Evolutionary conservation across 1,140 invertebrate genomes (phyloP), one percentile per base, ranked within the genome.

Genomic region (Calliphora vicina): DNA sequence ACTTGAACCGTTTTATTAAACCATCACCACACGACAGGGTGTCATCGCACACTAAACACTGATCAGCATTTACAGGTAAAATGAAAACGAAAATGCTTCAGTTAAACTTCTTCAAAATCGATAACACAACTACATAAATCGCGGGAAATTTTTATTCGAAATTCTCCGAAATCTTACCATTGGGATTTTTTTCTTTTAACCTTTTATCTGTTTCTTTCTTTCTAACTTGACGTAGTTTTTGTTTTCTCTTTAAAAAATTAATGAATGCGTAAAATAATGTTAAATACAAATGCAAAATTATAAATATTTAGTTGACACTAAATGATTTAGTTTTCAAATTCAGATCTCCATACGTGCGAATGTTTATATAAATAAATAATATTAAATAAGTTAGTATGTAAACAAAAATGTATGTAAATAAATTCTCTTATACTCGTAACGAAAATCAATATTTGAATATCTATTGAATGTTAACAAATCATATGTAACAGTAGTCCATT

Each of bases 21-120:
- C 12, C 20, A 67, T 25, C 61, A 67, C 61, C 61, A 25, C 61
- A 3, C 61, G 61, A 23, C 20, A 67, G 61, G 61, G 61, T 67
- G 61, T 25, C 20, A 12, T n/a, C n/a, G n/a, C 61, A 67, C 61
- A 67, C 61, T 67, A 25, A 67, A 67, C 20, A 6, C 5, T 67
- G 20, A 67, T 67, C n/a, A 25, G 23, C 23, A 25, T 67, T 20
- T 20, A 23, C 61, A 67, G 61, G 61, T 67, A 23, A 67, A 67
- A 67, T 20, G 61, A 67, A 67, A 67, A 67, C 61, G n/a, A 20
- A 67, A 67, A 57, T 57, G 50, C 50, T 57, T 57, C 50, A 57
- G 50, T 57, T 25, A 20, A 67, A 67, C 61, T 67, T 67, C 61
- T 67, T 67, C n/a, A n/a, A 20, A 67, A 50, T 67, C 61, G 61